Conservation (phyloP, 2,888 invertebrate species). For the Latheticus oryzae region DNA sequence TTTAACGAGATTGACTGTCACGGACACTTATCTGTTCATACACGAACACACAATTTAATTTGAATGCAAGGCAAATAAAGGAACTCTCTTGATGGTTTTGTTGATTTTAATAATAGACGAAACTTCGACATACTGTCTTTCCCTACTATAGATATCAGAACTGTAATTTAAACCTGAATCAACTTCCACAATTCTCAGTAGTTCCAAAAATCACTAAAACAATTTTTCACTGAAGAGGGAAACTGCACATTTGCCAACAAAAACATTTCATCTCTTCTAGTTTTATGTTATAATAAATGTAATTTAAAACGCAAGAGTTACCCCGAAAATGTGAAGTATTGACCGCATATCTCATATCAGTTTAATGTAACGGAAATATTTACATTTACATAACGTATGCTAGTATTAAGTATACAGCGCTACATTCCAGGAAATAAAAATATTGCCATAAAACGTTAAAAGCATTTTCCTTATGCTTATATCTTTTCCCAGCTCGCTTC, state of each 20-base stretch:
- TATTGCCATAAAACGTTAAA: slow-evolving; percentile 40
- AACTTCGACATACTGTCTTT: slow-evolving; percentile 1
- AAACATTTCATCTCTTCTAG: too few species aligned
- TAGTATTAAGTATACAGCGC: slow-evolving; percentile 39
- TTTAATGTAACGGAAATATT: slow-evolving; percentile 40
- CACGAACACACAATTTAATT: slow-evolving; percentile 34
- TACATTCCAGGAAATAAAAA: slow-evolving; percentile 42
- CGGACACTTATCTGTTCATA: slow-evolving; percentile 37
- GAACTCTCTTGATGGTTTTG: background rate
- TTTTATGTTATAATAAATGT: too few species aligned
- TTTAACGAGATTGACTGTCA: slow-evolving; percentile 36
- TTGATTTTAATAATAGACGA: slow-evolving; percentile 16
- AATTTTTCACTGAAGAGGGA: too few species aligned
- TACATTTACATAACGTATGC: slow-evolving; percentile 41
- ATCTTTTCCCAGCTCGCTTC: slow-evolving; percentile 23
- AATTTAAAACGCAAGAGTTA: slow-evolving; percentile 10
- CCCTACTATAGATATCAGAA: background rate
- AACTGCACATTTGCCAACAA: too few species aligned
- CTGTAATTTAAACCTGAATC: too few species aligned
- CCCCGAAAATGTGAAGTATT: slow-evolving; percentile 28
- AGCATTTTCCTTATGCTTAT: slow-evolving; percentile 38
- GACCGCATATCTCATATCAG: slow-evolving; percentile 30
- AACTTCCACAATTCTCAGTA: background rate
- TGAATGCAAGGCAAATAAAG: slow-evolving; percentile 18
- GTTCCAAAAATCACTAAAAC: too few species aligned